Conservation (phyloP, 2,113 vertebrate species). For the Xyrauchen texanus region DNA sequence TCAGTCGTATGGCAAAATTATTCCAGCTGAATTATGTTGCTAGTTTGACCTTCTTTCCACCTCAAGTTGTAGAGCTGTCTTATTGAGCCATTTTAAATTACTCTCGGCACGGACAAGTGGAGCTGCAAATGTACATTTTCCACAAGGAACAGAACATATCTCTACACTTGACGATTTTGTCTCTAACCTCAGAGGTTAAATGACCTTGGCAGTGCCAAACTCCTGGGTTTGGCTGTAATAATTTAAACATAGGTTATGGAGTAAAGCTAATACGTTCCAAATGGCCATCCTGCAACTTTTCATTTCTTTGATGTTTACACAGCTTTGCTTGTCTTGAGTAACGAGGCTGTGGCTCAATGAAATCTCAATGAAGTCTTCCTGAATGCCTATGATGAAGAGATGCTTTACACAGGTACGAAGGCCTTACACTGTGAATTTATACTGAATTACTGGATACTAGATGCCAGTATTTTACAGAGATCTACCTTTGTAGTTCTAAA, state of each 20-base stretch:
- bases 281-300: constrained; percentile 63
- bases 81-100: not conserved
- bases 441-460: not conserved
- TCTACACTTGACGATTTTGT: constrained; percentile 38
- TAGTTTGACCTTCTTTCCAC: constrained; percentile 6
- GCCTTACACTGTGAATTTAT: not conserved
- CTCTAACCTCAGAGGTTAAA: constrained; percentile 57
- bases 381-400: constrained; percentile 47
- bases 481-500: no score
- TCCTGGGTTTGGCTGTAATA: constrained; percentile 60
- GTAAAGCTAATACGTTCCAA: constrained; percentile 62
- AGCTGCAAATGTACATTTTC: constrained; percentile 41
- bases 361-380: constrained; percentile 34
- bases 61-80: constrained; percentile 2
- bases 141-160: constrained; percentile 36
- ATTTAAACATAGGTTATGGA: constrained; percentile 61
- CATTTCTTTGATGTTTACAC: constrained; percentile 65
- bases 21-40: constrained; percentile 6
- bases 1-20: constrained; percentile 3
- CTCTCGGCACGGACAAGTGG: not conserved
- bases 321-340: constrained; percentile 60
- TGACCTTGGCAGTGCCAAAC: constrained; percentile 57
- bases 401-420: not conserved
- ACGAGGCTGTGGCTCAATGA: constrained; percentile 53
- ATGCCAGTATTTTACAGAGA: no score